phyloP scores from a whole-genome alignment of 2,888 invertebrate genomes.

The Arctia plantaginis region DNA sequence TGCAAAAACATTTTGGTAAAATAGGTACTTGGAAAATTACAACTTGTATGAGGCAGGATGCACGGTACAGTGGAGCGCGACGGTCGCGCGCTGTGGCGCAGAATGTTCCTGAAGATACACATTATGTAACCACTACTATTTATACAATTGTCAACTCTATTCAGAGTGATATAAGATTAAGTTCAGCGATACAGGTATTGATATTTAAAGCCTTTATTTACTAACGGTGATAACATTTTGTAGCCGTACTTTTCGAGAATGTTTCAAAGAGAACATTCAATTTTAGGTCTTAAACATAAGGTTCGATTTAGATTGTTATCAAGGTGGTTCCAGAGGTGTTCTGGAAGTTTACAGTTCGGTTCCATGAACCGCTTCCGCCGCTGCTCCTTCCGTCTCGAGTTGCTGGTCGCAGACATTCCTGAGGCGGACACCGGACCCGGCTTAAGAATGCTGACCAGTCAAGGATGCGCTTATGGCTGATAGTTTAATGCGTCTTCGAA shows the following conservation, averaged over 20 bases:
- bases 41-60: slow-evolving; percentile 79
- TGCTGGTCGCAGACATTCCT: slow-evolving; percentile 81
- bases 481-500: slow-evolving; percentile 76
- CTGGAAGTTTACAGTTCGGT: slow-evolving; percentile 53
- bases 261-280: slow-evolving; percentile 35
- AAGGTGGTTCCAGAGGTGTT: slow-evolving; percentile 54
- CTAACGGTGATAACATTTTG: slow-evolving; percentile 59
- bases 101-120: slow-evolving; percentile 64
- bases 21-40: slow-evolving; percentile 76
- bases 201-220: slow-evolving; percentile 49
- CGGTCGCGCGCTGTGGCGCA: slow-evolving; percentile 79
- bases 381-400: slow-evolving; percentile 85
- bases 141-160: slow-evolving; percentile 48
- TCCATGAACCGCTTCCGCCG: slow-evolving; percentile 85
- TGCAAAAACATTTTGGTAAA: slow-evolving; percentile 56
- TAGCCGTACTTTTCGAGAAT: slow-evolving; percentile 50
- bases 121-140: slow-evolving; percentile 35
- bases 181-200: slow-evolving; percentile 21
- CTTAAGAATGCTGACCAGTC: slow-evolving; percentile 80
- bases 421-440: slow-evolving; percentile 76
- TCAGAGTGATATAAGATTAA: slow-evolving; percentile 17
- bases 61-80: slow-evolving; percentile 84
- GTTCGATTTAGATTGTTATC: slow-evolving; percentile 38
- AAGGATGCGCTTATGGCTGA: slow-evolving; percentile 72
- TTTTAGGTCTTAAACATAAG: slow-evolving; percentile 42